Percentiles rank a stretch among this genome's conserved stretches.
Evolutionary conservation across 2,797 vertebrate species (phyloP).

Genomic region (Coregonus sp.): DNA sequence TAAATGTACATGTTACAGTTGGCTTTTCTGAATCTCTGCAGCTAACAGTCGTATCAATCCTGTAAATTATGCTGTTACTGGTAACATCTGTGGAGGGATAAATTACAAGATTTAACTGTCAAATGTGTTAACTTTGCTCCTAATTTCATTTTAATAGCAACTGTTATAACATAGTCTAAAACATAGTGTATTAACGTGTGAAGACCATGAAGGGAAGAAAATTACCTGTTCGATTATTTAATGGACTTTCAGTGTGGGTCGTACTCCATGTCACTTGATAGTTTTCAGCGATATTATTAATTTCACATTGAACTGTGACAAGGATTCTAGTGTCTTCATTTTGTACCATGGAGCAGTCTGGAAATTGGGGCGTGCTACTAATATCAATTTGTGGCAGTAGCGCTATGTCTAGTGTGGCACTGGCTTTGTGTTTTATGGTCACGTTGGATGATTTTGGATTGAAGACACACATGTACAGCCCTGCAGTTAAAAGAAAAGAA

Average conservation of each 20-base stretch:
- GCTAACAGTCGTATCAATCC: accelerated
- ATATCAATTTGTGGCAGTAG: slow-evolving; percentile 51
- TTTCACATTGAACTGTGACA: slow-evolving; percentile 19
- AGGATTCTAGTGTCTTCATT: accelerated
- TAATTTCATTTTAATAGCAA: background rate
- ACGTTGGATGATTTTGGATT: accelerated
- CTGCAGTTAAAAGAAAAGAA: slow-evolving; percentile 43
- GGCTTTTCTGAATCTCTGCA: accelerated
- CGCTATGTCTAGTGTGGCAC: slow-evolving; percentile 47
- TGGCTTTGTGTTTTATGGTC: slow-evolving; percentile 53
- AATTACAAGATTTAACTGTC: background rate
- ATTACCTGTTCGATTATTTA: background rate
- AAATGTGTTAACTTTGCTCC: background rate
- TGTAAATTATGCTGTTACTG: background rate
- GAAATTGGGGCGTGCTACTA: slow-evolving; percentile 35
- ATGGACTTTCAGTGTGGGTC: accelerated
- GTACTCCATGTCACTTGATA: slow-evolving; percentile 27
- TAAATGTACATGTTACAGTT: slow-evolving; percentile 37
- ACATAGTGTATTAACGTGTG: background rate
- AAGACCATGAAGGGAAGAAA: background rate
- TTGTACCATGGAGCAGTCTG: slow-evolving; percentile 39
- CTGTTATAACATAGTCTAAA: background rate
- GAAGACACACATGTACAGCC: slow-evolving; percentile 62
- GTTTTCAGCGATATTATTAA: slow-evolving; percentile 4
- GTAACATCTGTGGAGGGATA: slow-evolving; percentile 16